Base-by-base conservation (phyloP, 2,113 vertebrate species). In the Serinus canaria region DNA sequence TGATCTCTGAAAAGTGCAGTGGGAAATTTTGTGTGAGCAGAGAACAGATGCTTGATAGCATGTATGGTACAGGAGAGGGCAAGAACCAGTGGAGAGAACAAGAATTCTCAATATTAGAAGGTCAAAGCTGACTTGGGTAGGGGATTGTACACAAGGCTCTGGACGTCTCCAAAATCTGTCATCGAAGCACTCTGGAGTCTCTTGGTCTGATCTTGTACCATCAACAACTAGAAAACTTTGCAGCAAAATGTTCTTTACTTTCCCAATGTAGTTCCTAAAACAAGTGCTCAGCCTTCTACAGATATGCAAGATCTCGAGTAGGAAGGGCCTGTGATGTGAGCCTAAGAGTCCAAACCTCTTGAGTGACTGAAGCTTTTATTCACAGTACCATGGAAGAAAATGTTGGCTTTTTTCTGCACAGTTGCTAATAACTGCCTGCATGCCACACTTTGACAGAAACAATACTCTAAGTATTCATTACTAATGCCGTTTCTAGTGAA, bases 331-430 rank as follows among this genome's bases (percentile, higher is more conserved):
- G 56, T 70, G 55, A 46, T 70, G 28, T 90, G 68, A 88, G 28
- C 44, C 58, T 35, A 9, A 24, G 31, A 3, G 0, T 62, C 77
- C 81, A 68, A 62, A 79, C 15, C 18, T 49, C 49, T 37, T 13
- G 17, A 23, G 23, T 67, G 27, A 83, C 72, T 62, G 33, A 70
- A 74, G 25, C n/a, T 87, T 90, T 89, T 78, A 83, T 67, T 87
- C 60, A n/a, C 28, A 37, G 64, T 46, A 75, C 52, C 22, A 3
- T 12, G 31, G 47, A 78, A 82, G 35, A 70, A 90, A 86, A 90
- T 22, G 12, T 7, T 78, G 49, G 21, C 11, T 43, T 90, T 84
- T 92, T 50, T 8, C 80, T n/a, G 28, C 64, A 28, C 8, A 6
- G 64, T 46, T 46, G 56, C 69, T 84, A 25, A 25, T 64, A 94